Evolutionary conservation across 2,797 vertebrate genomes (phyloP).

Genomic region (Chloroceryle inda): DNA sequence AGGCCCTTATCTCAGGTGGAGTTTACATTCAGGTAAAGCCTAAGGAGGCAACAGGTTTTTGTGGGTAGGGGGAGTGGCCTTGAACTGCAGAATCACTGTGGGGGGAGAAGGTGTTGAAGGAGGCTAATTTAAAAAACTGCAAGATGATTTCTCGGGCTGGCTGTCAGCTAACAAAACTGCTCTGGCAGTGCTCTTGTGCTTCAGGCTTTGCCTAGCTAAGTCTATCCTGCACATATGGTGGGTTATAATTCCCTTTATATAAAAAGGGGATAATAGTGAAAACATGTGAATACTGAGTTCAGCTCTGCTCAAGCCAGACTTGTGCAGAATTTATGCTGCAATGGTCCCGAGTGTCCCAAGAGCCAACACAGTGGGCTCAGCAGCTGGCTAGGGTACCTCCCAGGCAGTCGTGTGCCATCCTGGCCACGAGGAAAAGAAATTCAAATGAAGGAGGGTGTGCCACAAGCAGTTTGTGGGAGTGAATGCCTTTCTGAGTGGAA

Average conservation of each 20-base stretch:
- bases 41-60: constrained; percentile 7
- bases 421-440: neutral
- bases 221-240: fast-evolving
- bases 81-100: neutral
- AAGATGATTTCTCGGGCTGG: neutral
- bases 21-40: constrained; percentile 21
- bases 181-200: neutral
- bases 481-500: neutral
- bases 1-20: neutral
- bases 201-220: neutral
- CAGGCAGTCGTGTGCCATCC: neutral
- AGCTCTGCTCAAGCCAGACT: neutral
- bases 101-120: neutral
- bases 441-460: neutral
- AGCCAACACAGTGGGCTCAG: fast-evolving
- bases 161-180: neutral
- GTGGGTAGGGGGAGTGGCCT: constrained; percentile 27
- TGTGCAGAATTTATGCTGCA: neutral
- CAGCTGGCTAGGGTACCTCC: neutral
- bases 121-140: neutral
- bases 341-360: neutral
- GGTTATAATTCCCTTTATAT: neutral
- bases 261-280: neutral
- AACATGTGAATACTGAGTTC: neutral
- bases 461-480: neutral